phyloP scores from a whole-genome alignment of 35 echinoderm and acorn worm genomes.

The Apostichopus japonicus region DNA sequence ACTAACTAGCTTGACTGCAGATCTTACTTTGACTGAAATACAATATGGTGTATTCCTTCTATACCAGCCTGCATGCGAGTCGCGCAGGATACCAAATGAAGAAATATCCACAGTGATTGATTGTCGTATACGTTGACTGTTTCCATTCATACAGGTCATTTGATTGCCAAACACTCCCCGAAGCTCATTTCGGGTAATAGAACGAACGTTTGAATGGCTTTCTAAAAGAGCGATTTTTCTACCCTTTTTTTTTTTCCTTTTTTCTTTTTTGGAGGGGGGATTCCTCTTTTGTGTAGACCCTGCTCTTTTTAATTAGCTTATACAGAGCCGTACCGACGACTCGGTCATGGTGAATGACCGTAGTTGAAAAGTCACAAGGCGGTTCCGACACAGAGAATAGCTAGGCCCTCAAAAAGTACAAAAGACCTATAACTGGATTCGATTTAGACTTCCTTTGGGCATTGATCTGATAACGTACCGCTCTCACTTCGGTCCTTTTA shows the following conservation, averaged over 20 bases:
- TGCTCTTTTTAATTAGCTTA: conserved; percentile 29
- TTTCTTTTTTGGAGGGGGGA: background rate
- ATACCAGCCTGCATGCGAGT: too few relatives aligned
- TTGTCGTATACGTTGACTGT: too few relatives aligned
- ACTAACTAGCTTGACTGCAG: too few relatives aligned
- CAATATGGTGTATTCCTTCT: too few relatives aligned
- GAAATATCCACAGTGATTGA: too few relatives aligned
- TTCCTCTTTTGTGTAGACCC: background rate
- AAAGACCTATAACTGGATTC: conserved; percentile 29
- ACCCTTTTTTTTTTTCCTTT: background rate
- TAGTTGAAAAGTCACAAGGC: background rate
- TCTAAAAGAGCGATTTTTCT: background rate
- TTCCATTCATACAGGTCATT: background rate
- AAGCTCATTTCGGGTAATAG: conserved; percentile 11
- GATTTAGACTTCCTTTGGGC: background rate
- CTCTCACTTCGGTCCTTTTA: background rate
- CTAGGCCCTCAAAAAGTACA: background rate
- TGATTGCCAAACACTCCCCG: conserved; percentile 6
- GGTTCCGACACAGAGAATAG: background rate
- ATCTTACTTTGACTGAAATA: too few relatives aligned
- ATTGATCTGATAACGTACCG: conserved; percentile 8
- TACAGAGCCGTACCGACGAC: background rate
- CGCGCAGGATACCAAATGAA: too few relatives aligned
- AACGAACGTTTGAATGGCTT: background rate
- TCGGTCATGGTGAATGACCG: conserved; percentile 27